phyloP scores from a whole-genome alignment of 2,113 vertebrate species.

The Sus scrofa region T2T-Sscrofa CM000813.6:16624501-16625000 shows the following conservation, averaged over 20 bases:
- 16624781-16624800: not conserved
- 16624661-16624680: not conserved
- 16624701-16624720: not conserved
- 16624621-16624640: not conserved
- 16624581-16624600: not conserved
- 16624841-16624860: not conserved
- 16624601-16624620: not conserved
- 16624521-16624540: not conserved
- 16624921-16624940: not conserved
- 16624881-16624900: not conserved
- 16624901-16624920: not conserved
- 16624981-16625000: not conserved
- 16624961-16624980: not conserved
- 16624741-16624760: not conserved
- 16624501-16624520: fast-evolving
- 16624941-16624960: not conserved
- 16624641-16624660: not conserved
- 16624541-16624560: not conserved
- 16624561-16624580: not conserved
- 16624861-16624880: not conserved
- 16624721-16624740: not conserved
- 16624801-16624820: not conserved
- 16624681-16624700: not conserved
- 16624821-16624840: not conserved
- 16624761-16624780: not conserved